These are phyloP conservation scores for Elanus axillaris DNA, from an alignment of 2,113 vertebrate genomes.

Conservation along the genomic window DNA sequence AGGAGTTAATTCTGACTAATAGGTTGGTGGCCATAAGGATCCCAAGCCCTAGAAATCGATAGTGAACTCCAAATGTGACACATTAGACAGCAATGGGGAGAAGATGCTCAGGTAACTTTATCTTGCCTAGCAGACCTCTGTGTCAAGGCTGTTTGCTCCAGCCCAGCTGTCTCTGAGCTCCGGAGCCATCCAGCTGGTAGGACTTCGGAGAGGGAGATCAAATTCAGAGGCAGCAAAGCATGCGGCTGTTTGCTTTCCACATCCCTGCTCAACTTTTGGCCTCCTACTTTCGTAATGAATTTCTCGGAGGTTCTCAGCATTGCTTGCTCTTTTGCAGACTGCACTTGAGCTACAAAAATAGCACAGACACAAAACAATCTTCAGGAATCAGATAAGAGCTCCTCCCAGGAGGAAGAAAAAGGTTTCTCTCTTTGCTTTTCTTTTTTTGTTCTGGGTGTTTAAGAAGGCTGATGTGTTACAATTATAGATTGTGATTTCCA, in stretches of 20 bases:
- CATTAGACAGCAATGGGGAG: background rate
- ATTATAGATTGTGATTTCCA: constrained; percentile 33
- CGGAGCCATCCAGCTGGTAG: constrained; percentile 3
- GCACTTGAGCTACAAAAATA: constrained; percentile 61
- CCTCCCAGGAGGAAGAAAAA: constrained; percentile 52
- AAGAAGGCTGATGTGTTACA: background rate
- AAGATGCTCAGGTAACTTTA: constrained; percentile 40
- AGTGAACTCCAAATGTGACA: constrained; percentile 8
- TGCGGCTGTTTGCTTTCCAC: background rate
- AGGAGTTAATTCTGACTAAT: background rate
- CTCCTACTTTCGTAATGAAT: background rate
- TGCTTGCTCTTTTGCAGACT: constrained; percentile 5
- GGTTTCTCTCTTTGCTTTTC: constrained; percentile 5
- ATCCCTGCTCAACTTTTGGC: constrained; percentile 16
- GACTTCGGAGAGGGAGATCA: constrained; percentile 6
- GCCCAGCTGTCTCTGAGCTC: constrained; percentile 23
- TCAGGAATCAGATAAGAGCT: constrained; percentile 55
- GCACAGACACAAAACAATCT: constrained; percentile 10
- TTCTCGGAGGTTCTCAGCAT: constrained; percentile 21
- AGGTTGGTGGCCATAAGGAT: background rate
- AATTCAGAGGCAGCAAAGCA: background rate
- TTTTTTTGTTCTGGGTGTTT: background rate
- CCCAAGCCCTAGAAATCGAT: background rate
- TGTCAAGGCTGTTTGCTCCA: constrained; percentile 12
- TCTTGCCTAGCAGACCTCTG: background rate